Percentiles rank a stretch among this genome's conserved stretches.
phyloP scores from a whole-genome alignment of 1,140 invertebrate genomes.

The Bombus fervidus region DNA sequence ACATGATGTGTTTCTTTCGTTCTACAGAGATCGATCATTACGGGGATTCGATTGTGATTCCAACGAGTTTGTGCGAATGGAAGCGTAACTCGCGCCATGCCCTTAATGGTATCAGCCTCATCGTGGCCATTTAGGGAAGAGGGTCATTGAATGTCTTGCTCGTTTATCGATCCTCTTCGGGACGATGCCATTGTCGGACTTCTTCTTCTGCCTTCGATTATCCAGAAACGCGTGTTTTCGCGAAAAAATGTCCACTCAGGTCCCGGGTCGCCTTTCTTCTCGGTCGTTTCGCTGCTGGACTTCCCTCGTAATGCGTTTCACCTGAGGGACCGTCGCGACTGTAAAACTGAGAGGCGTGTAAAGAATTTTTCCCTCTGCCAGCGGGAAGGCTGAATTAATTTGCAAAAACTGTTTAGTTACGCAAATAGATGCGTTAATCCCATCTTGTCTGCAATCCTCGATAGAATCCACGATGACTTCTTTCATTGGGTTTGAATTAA shows the following conservation, averaged over 20 bases:
- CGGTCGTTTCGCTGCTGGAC: background rate
- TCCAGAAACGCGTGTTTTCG: constrained; percentile 42
- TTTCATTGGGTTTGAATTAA: background rate
- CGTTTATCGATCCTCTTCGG: constrained; percentile 5
- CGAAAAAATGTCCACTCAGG: constrained; percentile 29
- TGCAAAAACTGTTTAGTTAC: background rate
- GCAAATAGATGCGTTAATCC: background rate
- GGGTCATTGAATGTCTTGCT: constrained; percentile 1
- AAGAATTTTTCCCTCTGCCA: background rate
- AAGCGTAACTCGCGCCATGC: constrained; percentile 30
- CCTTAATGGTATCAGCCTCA: constrained; percentile 34
- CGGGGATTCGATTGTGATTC: background rate
- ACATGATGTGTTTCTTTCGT: background rate
- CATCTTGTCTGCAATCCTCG: background rate
- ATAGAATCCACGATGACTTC: background rate
- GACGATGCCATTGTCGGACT: constrained; percentile 5
- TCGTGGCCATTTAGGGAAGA: constrained; percentile 39
- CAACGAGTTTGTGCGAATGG: background rate
- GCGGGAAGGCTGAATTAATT: constrained; percentile 7
- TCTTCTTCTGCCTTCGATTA: constrained; percentile 26
- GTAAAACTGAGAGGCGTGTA: background rate
- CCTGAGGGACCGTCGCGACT: background rate
- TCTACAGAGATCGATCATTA: background rate
- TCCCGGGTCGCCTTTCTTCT: background rate
- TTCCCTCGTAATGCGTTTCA: constrained; percentile 12